These are phyloP conservation scores for Lasioglossum pauxillum DNA, from an alignment of 2,888 invertebrate genomes.

Conservation along the genomic window DNA sequence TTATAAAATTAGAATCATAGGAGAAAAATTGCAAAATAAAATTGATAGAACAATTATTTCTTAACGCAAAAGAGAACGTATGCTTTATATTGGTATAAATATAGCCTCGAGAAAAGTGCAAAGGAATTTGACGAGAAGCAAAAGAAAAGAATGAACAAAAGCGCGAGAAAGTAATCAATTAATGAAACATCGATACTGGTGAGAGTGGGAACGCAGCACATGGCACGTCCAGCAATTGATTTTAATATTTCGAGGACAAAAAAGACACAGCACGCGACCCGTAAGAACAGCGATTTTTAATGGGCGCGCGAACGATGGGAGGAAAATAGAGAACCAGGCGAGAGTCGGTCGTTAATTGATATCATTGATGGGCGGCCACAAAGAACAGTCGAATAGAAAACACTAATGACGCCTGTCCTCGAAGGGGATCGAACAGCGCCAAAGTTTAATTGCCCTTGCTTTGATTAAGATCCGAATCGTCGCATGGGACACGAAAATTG, in stretches of 20 bases:
- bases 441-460: slow-evolving; percentile 43
- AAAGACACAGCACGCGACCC: background rate
- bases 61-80: background rate
- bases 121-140: background rate
- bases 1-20: background rate
- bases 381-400: slow-evolving; percentile 44
- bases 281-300: slow-evolving; percentile 41
- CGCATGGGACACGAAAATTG: slow-evolving; percentile 12
- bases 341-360: slow-evolving; percentile 49
- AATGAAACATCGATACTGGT: background rate
- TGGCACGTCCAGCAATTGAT: background rate
- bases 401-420: slow-evolving; percentile 41
- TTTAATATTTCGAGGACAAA: background rate
- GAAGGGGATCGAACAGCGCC: slow-evolving; percentile 13
- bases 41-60: background rate
- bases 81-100: background rate
- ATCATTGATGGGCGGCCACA: slow-evolving; percentile 43
- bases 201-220: background rate
- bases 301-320: slow-evolving; percentile 19
- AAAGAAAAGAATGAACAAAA: background rate
- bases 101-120: background rate
- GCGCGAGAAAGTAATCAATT: background rate
- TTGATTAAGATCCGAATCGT: slow-evolving; percentile 27
- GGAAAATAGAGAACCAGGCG: slow-evolving; percentile 32
- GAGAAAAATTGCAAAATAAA: background rate